These are phyloP conservation scores for Hartigia nigra DNA, from an alignment of 2,888 invertebrate genomes.

Conservation along the genomic window DNA sequence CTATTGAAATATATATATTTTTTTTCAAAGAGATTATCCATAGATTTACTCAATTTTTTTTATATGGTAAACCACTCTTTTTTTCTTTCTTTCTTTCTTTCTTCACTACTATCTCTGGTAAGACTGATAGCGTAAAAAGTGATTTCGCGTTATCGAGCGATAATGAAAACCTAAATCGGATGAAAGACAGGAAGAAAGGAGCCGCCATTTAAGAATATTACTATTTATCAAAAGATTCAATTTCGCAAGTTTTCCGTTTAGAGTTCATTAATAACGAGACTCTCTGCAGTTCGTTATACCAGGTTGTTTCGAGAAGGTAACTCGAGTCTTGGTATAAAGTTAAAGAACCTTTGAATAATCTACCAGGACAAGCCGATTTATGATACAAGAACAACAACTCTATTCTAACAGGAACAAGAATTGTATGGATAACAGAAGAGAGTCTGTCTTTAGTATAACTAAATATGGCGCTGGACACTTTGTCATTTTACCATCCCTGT, in stretches of 20 bases:
- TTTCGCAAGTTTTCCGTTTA: conserved; percentile 43
- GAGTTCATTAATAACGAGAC: conserved; percentile 40
- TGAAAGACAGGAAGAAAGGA: background rate
- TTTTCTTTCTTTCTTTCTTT: background rate
- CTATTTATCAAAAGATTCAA: conserved; percentile 18
- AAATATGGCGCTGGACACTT: background rate
- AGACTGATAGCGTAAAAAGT: background rate
- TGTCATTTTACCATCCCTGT: background rate
- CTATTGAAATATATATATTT: background rate
- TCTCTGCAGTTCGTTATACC: conserved; percentile 35
- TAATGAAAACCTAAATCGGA: background rate
- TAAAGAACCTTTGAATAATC: background rate
- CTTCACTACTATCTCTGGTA: background rate
- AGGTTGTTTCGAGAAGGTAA: conserved; percentile 34
- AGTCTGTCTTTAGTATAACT: background rate
- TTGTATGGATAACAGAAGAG: background rate
- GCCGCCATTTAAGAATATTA: background rate
- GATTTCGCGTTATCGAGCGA: background rate
- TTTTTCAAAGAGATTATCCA: background rate
- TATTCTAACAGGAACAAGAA: background rate
- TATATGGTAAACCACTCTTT: background rate
- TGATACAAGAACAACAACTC: background rate
- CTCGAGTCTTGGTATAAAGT: background rate
- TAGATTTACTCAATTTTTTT: background rate
- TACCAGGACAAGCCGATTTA: background rate